phyloP scores from a whole-genome alignment of 35 echinoderm and acorn worm species.

The Strongylocentrotus purpuratus region DNA sequence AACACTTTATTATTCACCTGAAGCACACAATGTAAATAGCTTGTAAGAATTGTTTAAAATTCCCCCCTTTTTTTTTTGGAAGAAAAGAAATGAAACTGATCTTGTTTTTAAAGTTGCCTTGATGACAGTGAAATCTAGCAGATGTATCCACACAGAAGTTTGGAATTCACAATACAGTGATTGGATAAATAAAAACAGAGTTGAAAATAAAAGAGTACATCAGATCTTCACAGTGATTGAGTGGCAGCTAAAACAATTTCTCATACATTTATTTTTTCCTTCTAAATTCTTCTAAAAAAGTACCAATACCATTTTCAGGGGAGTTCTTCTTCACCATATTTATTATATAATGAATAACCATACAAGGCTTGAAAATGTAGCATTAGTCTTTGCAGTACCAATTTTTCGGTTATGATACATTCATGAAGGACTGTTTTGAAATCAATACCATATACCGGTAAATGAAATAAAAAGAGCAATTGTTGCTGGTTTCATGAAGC shows the following conservation, averaged over 20 bases:
- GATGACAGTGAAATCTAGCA: too few species aligned
- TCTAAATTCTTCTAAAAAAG: neutral
- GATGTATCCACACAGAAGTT: neutral
- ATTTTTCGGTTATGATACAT: neutral
- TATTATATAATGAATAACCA: neutral
- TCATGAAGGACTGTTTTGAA: neutral
- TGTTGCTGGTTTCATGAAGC: too few species aligned
- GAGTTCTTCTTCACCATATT: too few species aligned
- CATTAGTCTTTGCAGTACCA: neutral
- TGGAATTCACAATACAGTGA: neutral
- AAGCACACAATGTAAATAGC: neutral
- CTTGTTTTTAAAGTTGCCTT: too few species aligned
- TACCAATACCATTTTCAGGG: neutral
- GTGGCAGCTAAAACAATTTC: neutral
- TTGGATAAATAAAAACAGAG: neutral
- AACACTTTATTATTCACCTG: neutral
- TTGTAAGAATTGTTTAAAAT: neutral
- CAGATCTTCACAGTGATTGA: neutral
- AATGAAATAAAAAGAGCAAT: neutral
- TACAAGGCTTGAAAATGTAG: neutral
- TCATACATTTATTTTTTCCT: neutral
- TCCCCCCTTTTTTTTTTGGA: neutral
- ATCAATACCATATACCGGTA: neutral
- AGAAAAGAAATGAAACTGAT: neutral
- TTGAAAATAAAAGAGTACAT: neutral